Percentiles rank a stretch among this genome's conserved stretches.
Conservation (phyloP, 2,888 invertebrate species). For the Parnassius glacialis region DNA sequence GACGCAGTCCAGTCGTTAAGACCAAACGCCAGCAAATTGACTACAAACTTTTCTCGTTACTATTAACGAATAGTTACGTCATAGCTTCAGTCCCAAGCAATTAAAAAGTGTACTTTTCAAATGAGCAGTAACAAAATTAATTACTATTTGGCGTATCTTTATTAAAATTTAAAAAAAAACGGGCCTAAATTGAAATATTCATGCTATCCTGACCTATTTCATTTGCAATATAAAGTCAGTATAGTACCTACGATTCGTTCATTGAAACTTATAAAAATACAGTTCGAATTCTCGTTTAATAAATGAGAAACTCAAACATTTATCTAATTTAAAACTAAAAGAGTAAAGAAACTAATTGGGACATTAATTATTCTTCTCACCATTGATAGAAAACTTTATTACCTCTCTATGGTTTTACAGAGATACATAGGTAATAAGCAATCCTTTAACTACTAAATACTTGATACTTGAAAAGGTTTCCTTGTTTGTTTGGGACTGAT, state of each 20-base stretch:
- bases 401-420: neutral
- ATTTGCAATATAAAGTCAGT: conserved; percentile 2
- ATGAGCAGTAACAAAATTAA: conserved; percentile 21
- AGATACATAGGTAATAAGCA: too few relatives aligned
- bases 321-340: conserved; percentile 13
- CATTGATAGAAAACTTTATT: conserved; percentile 10
- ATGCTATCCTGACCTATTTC: conserved; percentile 18
- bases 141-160: conserved; percentile 16
- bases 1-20: conserved; percentile 6
- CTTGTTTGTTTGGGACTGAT: too few relatives aligned
- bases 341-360: conserved; percentile 17
- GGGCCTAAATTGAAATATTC: conserved; percentile 7
- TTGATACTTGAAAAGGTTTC: too few relatives aligned
- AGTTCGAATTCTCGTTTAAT: conserved; percentile 23
- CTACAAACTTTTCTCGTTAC: conserved; percentile 38
- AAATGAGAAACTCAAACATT: conserved; percentile 18
- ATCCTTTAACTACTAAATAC: too few relatives aligned
- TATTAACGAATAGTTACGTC: conserved; percentile 34
- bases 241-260: neutral
- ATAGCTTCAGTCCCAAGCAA: conserved; percentile 39
- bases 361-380: neutral
- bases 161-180: conserved; percentile 7
- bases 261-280: conserved; percentile 15
- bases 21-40: conserved; percentile 29
- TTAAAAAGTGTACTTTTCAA: conserved; percentile 34